phyloP scores from a whole-genome alignment of 2,797 vertebrate genomes.

The Thaleichthys pacificus region DNA sequence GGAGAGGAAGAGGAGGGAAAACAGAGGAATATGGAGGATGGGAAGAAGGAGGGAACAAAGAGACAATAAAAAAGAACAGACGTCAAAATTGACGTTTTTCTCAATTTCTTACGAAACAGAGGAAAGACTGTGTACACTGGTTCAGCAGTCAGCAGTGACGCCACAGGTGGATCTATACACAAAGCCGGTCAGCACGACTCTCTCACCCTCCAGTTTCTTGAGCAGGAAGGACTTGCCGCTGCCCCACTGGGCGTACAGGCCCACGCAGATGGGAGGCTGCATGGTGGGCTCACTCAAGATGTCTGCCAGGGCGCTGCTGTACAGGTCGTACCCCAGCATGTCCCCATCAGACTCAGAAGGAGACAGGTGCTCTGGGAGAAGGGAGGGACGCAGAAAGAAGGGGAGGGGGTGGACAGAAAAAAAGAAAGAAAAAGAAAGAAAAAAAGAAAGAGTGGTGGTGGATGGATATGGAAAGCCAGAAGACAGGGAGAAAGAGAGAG shows the following conservation, averaged over 20 bases:
- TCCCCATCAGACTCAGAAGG: slow-evolving; percentile 95
- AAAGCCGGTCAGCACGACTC: no score
- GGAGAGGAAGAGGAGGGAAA: not conserved
- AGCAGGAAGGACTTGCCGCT: slow-evolving; percentile 98
- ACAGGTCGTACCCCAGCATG: slow-evolving; percentile 97
- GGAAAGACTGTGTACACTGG: no score
- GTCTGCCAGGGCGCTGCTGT: slow-evolving; percentile 95
- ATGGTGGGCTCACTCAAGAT: slow-evolving; percentile 98
- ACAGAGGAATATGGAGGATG: no score
- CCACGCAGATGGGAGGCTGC: slow-evolving; percentile 98
- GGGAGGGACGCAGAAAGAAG: not conserved
- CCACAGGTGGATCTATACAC: no score
- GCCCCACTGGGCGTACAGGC: slow-evolving; percentile 97
- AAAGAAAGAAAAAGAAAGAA: not conserved
- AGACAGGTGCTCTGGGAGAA: slow-evolving; percentile 87
- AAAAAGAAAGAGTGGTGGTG: not conserved
- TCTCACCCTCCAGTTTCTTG: slow-evolving; percentile 95
- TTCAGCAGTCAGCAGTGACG: no score
- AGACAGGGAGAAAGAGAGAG: not conserved
- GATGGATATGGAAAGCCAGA: not conserved
- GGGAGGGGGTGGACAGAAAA: not conserved
- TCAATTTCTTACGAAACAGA: no score
- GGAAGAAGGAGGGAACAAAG: not conserved
- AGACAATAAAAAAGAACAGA: not conserved
- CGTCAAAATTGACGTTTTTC: no score